Conservation (phyloP, 2,888 invertebrate species). For the Sclerodermus sp. region DNA sequence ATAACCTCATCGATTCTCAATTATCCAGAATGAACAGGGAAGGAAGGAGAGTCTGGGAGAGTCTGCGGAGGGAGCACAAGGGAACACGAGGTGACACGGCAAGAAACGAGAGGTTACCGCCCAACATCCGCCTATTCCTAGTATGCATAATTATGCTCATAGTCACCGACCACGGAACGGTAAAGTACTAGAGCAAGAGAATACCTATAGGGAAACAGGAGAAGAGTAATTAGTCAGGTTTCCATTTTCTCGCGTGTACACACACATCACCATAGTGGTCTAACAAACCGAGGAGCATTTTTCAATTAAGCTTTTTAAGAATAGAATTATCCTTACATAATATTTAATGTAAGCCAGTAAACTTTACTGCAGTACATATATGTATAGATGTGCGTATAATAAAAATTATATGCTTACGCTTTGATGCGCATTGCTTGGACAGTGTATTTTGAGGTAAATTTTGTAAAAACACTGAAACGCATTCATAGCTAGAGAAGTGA, state of each 20-base stretch:
- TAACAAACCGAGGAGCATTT: too few species aligned
- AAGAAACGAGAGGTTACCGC: not conserved
- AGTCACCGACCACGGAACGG: not conserved
- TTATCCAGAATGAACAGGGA: conserved; percentile 17
- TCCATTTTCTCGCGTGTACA: not conserved
- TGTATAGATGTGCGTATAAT: not conserved
- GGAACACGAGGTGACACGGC: too few species aligned
- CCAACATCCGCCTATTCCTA: not conserved
- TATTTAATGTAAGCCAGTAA: too few species aligned
- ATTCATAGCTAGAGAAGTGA: not conserved
- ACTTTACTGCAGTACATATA: too few species aligned
- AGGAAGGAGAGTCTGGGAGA: not conserved
- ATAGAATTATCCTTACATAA: too few species aligned
- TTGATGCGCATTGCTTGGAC: too few species aligned
- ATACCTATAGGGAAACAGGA: not conserved
- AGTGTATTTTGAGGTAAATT: too few species aligned
- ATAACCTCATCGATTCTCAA: conserved; percentile 33
- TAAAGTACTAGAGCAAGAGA: not conserved
- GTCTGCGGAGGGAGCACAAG: not conserved
- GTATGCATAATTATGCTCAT: not conserved
- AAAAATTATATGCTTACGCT: too few species aligned
- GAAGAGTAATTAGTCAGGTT: not conserved
- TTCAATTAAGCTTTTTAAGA: too few species aligned
- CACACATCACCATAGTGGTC: too few species aligned
- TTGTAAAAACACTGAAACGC: too few species aligned